Evolutionary conservation across 2,888 invertebrate genomes (phyloP).

Genomic region (Parnassius smintheus): DNA sequence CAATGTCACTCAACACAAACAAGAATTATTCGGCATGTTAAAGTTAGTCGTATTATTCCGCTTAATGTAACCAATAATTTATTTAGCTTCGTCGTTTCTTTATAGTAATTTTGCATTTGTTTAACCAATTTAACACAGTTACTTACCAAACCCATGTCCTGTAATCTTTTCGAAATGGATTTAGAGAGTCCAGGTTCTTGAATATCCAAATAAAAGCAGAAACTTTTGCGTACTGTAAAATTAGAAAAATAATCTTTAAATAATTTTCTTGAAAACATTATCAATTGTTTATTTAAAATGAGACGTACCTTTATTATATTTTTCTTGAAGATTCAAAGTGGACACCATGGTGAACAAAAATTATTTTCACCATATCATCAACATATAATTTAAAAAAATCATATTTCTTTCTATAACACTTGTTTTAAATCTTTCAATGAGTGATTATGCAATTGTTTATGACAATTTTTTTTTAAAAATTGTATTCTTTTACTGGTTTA

Average conservation of each 20-base stretch:
- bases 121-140: slow-evolving; percentile 55
- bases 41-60: slow-evolving; percentile 38
- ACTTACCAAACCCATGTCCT: slow-evolving; percentile 88
- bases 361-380: slow-evolving; percentile 30
- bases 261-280: slow-evolving; percentile 39
- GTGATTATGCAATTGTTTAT: slow-evolving; percentile 41
- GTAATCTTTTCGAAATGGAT: slow-evolving; percentile 85
- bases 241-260: slow-evolving; percentile 34
- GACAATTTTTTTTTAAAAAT: slow-evolving; percentile 58
- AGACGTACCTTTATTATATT: slow-evolving; percentile 70
- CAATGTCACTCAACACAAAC: slow-evolving; percentile 24
- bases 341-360: slow-evolving; percentile 62
- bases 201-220: slow-evolving; percentile 88
- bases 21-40: slow-evolving; percentile 28
- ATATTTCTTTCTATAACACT: slow-evolving; percentile 44
- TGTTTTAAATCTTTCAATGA: slow-evolving; percentile 56
- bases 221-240: slow-evolving; percentile 81
- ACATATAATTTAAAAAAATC: slow-evolving; percentile 6
- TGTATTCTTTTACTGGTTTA: slow-evolving; percentile 52
- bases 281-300: slow-evolving; percentile 33
- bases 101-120: slow-evolving; percentile 30
- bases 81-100: slow-evolving; percentile 35
- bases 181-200: slow-evolving; percentile 84
- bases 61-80: slow-evolving; percentile 48
- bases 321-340: slow-evolving; percentile 71